phyloP scores from a whole-genome alignment of 2,797 vertebrate species.

The Acridotheres tristis region DNA sequence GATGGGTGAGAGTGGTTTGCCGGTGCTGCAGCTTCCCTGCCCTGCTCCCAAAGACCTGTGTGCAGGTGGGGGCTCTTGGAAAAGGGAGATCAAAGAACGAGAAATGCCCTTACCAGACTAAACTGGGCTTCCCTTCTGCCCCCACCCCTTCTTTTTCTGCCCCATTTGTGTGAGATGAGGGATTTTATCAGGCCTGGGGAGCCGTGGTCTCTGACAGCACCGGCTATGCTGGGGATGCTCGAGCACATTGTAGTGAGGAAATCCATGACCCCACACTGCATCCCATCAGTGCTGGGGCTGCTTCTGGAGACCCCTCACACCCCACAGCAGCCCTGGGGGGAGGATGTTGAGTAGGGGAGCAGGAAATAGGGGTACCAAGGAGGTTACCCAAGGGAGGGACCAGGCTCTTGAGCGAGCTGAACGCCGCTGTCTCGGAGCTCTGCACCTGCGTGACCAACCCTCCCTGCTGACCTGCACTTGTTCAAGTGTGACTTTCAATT shows the following conservation, averaged over 20 bases:
- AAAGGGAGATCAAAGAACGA: accelerated
- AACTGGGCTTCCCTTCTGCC: background rate
- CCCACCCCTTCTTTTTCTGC: background rate
- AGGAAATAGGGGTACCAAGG: background rate
- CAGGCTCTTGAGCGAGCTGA: background rate
- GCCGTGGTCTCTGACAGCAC: background rate
- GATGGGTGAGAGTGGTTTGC: background rate
- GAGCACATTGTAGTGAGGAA: accelerated
- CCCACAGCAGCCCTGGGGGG: background rate
- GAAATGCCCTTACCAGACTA: accelerated
- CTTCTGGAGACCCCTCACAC: background rate
- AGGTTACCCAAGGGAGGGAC: background rate
- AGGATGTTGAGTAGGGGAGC: accelerated
- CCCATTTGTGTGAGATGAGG: background rate
- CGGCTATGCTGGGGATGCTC: background rate
- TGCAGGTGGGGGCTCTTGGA: background rate
- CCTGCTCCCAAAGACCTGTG: accelerated
- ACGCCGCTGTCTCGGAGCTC: background rate
- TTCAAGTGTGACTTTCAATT: conserved; percentile 37
- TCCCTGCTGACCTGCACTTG: conserved; percentile 29
- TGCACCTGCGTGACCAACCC: background rate
- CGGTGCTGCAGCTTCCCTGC: background rate
- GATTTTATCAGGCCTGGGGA: background rate
- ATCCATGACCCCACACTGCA: accelerated
- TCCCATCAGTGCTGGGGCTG: background rate